Evolutionary conservation across 2,797 vertebrate species (phyloP).

Genomic region (Novumbra hubbsi): DNA sequence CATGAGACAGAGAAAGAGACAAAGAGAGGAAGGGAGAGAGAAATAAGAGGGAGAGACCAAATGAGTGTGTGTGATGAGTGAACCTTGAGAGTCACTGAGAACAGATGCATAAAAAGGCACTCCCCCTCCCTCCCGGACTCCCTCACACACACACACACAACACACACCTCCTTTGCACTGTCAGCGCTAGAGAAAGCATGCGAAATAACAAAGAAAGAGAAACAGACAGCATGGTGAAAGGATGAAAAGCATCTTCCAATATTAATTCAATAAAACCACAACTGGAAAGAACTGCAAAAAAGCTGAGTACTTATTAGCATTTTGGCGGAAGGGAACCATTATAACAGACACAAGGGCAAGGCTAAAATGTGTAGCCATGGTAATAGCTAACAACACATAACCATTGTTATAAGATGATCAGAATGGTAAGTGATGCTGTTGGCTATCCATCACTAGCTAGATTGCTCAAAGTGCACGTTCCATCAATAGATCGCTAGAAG

Average conservation of each 20-base stretch:
- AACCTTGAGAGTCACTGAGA: constrained; percentile 41
- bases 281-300: background rate
- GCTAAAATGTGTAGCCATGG: background rate
- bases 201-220: constrained; percentile 27
- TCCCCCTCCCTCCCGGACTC: constrained; percentile 41
- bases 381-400: too few species aligned
- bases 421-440: too few species aligned
- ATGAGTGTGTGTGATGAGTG: constrained; percentile 48
- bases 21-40: constrained; percentile 17
- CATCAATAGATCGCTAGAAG: too few species aligned
- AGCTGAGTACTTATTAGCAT: too few species aligned
- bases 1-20: background rate
- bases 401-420: too few species aligned
- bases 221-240: background rate
- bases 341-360: background rate
- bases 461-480: too few species aligned
- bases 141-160: constrained; percentile 10
- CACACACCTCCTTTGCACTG: constrained; percentile 48
- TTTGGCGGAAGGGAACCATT: background rate
- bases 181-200: constrained; percentile 60
- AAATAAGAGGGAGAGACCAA: constrained; percentile 30
- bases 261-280: background rate
- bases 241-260: background rate
- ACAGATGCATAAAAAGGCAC: constrained; percentile 64
- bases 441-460: too few species aligned